phyloP scores from a whole-genome alignment of 2,797 vertebrate genomes.

The Gambusia yucatana region DNA sequence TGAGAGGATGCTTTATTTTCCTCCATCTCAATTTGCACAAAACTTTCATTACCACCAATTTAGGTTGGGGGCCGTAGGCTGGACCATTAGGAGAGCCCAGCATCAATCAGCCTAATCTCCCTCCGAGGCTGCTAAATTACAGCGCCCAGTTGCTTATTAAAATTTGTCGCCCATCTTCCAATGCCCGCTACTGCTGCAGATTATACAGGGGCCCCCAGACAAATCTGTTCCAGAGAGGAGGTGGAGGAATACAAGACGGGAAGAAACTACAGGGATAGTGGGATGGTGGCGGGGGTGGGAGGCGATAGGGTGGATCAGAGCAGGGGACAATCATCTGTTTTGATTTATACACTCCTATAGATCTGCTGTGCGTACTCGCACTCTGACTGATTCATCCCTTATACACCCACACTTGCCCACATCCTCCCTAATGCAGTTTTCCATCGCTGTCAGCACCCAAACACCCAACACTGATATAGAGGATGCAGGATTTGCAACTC shows the following conservation, averaged over 20 bases:
- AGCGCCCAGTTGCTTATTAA: slow-evolving; percentile 80
- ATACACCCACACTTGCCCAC: slow-evolving; percentile 31
- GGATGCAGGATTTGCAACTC: slow-evolving; percentile 53
- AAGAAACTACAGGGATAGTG: slow-evolving; percentile 58
- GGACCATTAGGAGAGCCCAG: slow-evolving; percentile 79
- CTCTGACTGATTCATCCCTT: slow-evolving; percentile 51
- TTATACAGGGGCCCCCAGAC: slow-evolving; percentile 73
- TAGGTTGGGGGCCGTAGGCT: slow-evolving; percentile 77
- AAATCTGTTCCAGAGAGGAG: slow-evolving; percentile 71
- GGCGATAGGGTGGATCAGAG: slow-evolving; percentile 63
- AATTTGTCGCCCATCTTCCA: slow-evolving; percentile 79
- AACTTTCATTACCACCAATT: slow-evolving; percentile 87
- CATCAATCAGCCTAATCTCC: slow-evolving; percentile 85
- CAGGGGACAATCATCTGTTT: slow-evolving; percentile 65
- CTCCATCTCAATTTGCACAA: slow-evolving; percentile 85
- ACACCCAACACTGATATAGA: slow-evolving; percentile 39
- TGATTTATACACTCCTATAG: slow-evolving; percentile 76
- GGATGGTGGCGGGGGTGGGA: slow-evolving; percentile 48
- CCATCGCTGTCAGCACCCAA: slow-evolving; percentile 60
- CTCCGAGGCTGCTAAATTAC: slow-evolving; percentile 81
- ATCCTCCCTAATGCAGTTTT: slow-evolving; percentile 55
- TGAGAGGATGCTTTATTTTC: slow-evolving; percentile 63
- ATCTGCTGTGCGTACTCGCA: slow-evolving; percentile 30
- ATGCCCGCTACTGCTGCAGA: slow-evolving; percentile 72
- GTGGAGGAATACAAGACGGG: slow-evolving; percentile 9